Evolutionary conservation across 2,113 vertebrate species (phyloP).

Genomic region (Ibidorhyncha struthersii): DNA sequence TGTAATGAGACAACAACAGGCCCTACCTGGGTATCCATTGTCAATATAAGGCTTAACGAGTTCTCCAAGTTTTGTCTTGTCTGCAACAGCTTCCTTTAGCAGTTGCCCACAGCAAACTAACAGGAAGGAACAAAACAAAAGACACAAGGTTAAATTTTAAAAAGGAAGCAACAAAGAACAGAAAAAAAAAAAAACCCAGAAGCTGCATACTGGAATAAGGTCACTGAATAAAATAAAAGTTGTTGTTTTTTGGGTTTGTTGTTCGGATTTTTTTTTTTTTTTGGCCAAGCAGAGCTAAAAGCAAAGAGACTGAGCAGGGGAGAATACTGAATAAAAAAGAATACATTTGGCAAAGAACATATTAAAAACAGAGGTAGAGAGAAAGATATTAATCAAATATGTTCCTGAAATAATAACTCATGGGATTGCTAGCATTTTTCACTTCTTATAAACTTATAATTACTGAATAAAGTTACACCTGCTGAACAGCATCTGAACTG

Average conservation of each 20-base stretch:
- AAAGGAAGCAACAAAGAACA: conserved; percentile 53
- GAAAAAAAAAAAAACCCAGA: background rate
- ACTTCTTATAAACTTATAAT: conserved; percentile 16
- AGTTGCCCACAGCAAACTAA: conserved; percentile 87
- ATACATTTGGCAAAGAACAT: conserved; percentile 22
- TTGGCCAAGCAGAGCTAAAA: conserved; percentile 9
- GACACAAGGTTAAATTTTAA: conserved; percentile 73
- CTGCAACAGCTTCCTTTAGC: conserved; percentile 84
- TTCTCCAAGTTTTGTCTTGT: conserved; percentile 75
- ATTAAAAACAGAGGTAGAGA: background rate
- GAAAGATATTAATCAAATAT: background rate
- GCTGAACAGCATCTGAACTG: background rate
- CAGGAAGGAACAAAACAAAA: conserved; percentile 61
- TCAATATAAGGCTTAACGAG: conserved; percentile 81
- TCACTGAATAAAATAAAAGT: conserved; percentile 68
- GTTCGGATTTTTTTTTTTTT: background rate
- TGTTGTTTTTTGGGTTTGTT: background rate
- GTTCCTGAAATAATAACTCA: background rate
- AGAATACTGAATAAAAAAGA: conserved; percentile 11
- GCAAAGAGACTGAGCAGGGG: background rate
- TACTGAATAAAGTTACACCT: background rate
- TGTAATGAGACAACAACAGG: background rate
- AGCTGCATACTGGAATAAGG: conserved; percentile 44
- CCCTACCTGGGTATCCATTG: conserved; percentile 78
- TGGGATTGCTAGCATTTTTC: background rate